Conservation (phyloP, 2,113 vertebrate species). For the Limnothrissa miodon region DNA sequence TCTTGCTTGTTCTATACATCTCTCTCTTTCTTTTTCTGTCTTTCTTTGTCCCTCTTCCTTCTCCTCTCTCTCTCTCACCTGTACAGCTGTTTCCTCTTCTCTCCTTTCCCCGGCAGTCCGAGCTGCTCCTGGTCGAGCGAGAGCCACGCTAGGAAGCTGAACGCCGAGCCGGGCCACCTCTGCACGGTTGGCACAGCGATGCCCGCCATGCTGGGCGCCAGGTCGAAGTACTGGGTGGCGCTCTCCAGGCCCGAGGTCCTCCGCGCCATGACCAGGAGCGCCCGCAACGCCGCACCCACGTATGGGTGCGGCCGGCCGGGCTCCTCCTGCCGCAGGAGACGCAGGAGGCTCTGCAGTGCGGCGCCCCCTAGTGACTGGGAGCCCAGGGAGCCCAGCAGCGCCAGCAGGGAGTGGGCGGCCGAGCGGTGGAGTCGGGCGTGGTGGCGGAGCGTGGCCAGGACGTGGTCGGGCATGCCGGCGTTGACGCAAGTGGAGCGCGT, state of each 20-base stretch:
- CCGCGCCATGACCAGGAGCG: constrained; percentile 86
- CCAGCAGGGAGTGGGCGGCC: constrained; percentile 88
- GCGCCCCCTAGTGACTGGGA: constrained; percentile 86
- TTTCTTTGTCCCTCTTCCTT: too few species aligned
- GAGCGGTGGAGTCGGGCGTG: constrained; percentile 74
- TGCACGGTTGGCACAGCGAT: constrained; percentile 87
- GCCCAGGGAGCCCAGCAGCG: constrained; percentile 85
- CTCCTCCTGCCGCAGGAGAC: constrained; percentile 79
- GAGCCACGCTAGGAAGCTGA: constrained; percentile 92
- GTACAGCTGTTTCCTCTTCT: constrained; percentile 96
- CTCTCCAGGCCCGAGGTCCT: constrained; percentile 85
- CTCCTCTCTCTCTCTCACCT: constrained; percentile 72
- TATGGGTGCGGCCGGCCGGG: constrained; percentile 76
- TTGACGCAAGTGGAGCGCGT: constrained; percentile 93
- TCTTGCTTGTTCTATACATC: too few species aligned
- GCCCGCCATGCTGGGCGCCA: constrained; percentile 91
- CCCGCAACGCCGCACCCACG: constrained; percentile 77
- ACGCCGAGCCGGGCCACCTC: constrained; percentile 90
- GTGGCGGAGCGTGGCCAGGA: constrained; percentile 77
- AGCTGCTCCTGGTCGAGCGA: constrained; percentile 90
- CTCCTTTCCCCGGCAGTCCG: constrained; percentile 73
- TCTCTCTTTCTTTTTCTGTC: too few species aligned
- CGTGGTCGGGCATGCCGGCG: constrained; percentile 81
- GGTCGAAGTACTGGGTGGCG: constrained; percentile 93
- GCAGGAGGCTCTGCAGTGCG: constrained; percentile 81